phyloP scores from a whole-genome alignment of 2,888 invertebrate genomes.

The Folsomia candida region DNA sequence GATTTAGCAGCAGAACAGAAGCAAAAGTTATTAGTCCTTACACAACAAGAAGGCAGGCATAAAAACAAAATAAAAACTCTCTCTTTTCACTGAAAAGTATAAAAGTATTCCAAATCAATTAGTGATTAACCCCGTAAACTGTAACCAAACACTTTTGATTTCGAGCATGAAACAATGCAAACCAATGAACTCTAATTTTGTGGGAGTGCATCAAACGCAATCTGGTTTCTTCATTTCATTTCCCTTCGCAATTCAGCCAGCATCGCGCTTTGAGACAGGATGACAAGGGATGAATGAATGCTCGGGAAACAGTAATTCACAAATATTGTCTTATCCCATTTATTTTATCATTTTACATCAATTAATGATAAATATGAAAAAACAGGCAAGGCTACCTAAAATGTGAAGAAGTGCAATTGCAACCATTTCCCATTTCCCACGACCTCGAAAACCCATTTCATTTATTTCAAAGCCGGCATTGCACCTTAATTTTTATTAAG shows the following conservation, averaged over 20 bases:
- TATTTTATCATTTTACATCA: not conserved
- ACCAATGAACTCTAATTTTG: not conserved
- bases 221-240: not conserved
- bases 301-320: too few species aligned
- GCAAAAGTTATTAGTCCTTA: too few species aligned
- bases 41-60: too few species aligned
- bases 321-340: too few species aligned
- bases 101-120: conserved; percentile 3
- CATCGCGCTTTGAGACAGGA: too few species aligned
- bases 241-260: too few species aligned
- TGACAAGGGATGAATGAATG: too few species aligned
- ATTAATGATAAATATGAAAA: not conserved
- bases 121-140: not conserved
- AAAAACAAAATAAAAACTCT: not conserved
- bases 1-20: too few species aligned
- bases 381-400: not conserved
- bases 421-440: not conserved
- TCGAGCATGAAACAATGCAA: conserved; percentile 1
- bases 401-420: not conserved
- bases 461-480: too few species aligned
- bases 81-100: not conserved
- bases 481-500: too few species aligned
- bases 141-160: conserved; percentile 8
- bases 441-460: not conserved
- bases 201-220: not conserved